Conservation (phyloP, 2,888 invertebrate genomes). For the Drosophila borealis region DNA sequence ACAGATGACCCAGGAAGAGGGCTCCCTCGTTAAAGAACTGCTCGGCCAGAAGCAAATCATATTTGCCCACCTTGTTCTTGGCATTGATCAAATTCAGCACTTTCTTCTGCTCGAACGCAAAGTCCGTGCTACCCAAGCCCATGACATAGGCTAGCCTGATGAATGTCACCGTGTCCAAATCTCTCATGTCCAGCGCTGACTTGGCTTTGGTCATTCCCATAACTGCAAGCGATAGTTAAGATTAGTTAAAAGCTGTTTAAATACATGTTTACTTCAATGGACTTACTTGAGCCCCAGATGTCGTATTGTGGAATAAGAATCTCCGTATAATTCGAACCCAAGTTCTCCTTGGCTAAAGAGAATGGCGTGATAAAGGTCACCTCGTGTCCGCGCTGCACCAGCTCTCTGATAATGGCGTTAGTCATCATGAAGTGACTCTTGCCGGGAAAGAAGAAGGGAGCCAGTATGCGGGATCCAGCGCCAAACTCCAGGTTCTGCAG, state of each 20-base stretch:
- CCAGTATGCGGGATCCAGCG: constrained; percentile 82
- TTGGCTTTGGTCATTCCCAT: constrained; percentile 39
- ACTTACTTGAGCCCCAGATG: constrained; percentile 66
- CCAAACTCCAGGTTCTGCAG: constrained; percentile 52
- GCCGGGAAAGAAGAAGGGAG: constrained; percentile 83
- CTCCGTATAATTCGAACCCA: constrained; percentile 75
- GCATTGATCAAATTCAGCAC: constrained; percentile 71
- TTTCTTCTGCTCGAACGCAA: constrained; percentile 73
- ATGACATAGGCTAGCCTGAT: constrained; percentile 53
- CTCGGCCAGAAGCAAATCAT: constrained; percentile 83
- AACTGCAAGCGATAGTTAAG: constrained; percentile 41
- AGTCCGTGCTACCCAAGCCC: constrained; percentile 69
- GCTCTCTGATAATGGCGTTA: constrained; percentile 82
- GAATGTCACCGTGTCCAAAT: constrained; percentile 32
- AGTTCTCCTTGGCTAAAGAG: constrained; percentile 65
- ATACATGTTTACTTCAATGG: no score
- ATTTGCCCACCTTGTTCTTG: constrained; percentile 76
- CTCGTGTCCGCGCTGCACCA: constrained; percentile 85
- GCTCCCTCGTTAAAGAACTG: constrained; percentile 84
- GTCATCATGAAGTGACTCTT: constrained; percentile 85
- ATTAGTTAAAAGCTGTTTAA: no score
- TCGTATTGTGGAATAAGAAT: constrained; percentile 69
- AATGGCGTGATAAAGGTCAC: constrained; percentile 76
- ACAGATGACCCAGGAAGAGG: constrained; percentile 81
- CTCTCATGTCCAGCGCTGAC: constrained; percentile 66